A percentile compares a stretch with the other conserved stretches of the same genome.
Evolutionary conservation across 2,113 vertebrate species (phyloP).

Genomic region (Gila orcuttii): DNA sequence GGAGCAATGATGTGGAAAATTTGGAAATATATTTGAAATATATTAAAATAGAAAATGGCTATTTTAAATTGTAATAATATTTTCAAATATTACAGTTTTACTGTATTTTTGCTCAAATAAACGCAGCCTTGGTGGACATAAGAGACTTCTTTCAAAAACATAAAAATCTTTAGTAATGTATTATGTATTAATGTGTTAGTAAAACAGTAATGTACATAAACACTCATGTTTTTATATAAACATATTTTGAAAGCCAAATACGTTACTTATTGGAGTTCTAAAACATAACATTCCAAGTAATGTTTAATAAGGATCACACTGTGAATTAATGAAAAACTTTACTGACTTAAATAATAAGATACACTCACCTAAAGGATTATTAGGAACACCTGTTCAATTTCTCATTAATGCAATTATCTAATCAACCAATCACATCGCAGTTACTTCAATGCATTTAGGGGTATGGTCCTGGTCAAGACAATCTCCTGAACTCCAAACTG

Average conservation of each 20-base stretch:
- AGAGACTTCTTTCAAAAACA: background rate
- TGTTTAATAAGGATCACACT: background rate
- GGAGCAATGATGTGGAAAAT: background rate
- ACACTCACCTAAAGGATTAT: too few relatives aligned
- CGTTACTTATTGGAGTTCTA: background rate
- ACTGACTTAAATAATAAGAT: background rate
- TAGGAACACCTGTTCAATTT: too few relatives aligned
- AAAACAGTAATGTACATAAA: background rate
- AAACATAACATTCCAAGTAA: background rate
- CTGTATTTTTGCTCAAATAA: background rate
- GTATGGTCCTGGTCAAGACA: too few relatives aligned
- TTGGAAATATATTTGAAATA: background rate
- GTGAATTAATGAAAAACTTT: background rate
- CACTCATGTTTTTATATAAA: background rate
- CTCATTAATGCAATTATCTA: too few relatives aligned
- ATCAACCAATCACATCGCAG: too few relatives aligned
- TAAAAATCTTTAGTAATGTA: background rate
- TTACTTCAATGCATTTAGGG: too few relatives aligned
- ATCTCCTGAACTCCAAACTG: too few relatives aligned
- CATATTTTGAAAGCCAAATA: background rate
- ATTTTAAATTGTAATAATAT: background rate
- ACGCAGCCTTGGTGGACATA: background rate
- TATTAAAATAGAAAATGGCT: background rate
- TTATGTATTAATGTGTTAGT: too few relatives aligned
- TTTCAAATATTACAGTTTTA: background rate